Percentiles rank a stretch among this genome's conserved stretches.
Conservation (phyloP, 2,888 invertebrate genomes). For the Geophilus truncorum region DNA sequence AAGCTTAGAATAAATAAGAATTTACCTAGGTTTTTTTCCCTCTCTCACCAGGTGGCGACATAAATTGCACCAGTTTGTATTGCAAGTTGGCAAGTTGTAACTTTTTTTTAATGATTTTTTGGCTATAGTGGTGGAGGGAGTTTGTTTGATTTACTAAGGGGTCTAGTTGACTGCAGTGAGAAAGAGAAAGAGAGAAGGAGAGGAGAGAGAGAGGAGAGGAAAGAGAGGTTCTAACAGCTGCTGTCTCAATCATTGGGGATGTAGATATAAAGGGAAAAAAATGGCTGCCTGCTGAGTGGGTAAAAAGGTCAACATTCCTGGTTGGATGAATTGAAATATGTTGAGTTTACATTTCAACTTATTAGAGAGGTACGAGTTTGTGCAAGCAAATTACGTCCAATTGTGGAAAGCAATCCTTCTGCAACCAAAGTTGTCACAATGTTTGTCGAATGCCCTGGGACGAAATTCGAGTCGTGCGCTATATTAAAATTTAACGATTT, state of each 20-base stretch:
- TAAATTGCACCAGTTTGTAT: not conserved
- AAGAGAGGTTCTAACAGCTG: not conserved
- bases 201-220: no score
- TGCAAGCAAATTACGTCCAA: no score
- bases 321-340: not conserved
- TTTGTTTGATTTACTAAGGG: constrained; percentile 4
- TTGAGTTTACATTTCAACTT: not conserved
- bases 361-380: no score
- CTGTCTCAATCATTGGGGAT: not conserved
- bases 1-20: not conserved
- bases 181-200: no score
- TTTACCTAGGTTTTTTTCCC: not conserved
- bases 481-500: no score
- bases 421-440: no score
- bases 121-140: not conserved
- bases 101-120: not conserved
- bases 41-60: not conserved
- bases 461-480: no score
- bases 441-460: no score
- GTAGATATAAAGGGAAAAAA: not conserved
- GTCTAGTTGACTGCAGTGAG: no score
- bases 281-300: not conserved
- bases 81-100: no score
- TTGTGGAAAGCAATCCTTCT: no score
- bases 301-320: not conserved